Evolutionary conservation across 2,888 invertebrate genomes (phyloP), one percentile per base, ranked within the genome.

Genomic region (Ischnus inquisitorius): DNA sequence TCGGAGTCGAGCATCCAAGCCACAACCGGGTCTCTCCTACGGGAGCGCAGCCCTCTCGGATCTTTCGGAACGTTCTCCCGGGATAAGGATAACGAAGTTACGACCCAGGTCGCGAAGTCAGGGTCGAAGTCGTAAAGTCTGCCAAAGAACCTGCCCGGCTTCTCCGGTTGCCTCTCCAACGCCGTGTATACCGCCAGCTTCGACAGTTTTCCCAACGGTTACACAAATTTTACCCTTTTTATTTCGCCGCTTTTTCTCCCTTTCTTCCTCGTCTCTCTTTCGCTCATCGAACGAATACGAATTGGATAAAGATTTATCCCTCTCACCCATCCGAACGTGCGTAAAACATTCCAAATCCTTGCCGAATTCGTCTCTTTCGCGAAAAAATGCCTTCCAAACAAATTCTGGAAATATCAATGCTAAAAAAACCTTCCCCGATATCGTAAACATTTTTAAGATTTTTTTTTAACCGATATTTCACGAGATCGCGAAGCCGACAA

Each of bases 51-150:
- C 74, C 76, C 67, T 72, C 62, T 72, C 62, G 84, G 77, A 84
- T 84, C 81, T 77, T 72, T 60, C 41, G 57, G 71, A 65, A 48
- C 78, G 77, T 87, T 65, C 71, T 81, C 74, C 60, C 57, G 60
- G 84, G 83, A 84, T 85, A 86, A 83, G 79, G 77, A 71, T 48
- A 74, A 82, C 84, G 83, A 85, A 75, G 80, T 87, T 87, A 87
- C 86, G 86, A 85, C 82, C 54, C 54, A 78, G 87, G 83, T 84
- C 86, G 78, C 79, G 39, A 80, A 82, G 87, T 86, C 85, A 83
- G 77, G 85, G 84, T 84, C 83, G 51, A 82, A 65, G 60, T 64
- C 78, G 79, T 82, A 76, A 79, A 84, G 71, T 77, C 77, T 64
- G 25, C 39, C 10, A 46, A 54, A 46, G 72, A 48, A n/a, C 46